A percentile compares a stretch with the other conserved stretches of the same genome.
phyloP scores from a whole-genome alignment of 1,140 invertebrate genomes.

The Bathynomus jamesi region DNA sequence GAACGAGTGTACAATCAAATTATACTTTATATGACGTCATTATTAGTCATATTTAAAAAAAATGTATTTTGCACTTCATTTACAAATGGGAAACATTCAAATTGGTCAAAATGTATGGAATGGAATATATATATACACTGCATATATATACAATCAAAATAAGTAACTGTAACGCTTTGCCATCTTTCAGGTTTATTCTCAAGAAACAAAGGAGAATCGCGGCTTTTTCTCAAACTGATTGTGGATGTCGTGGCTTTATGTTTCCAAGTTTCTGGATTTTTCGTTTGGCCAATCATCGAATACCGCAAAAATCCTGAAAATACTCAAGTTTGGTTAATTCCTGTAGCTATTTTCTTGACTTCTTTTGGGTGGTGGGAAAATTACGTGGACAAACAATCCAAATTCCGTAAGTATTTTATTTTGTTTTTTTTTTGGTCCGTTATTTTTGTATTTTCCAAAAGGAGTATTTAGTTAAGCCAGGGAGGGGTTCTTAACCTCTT shows the following conservation, averaged over 20 bases:
- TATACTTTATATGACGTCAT: no score
- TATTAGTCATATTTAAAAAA: no score
- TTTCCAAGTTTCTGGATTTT: conserved; percentile 77
- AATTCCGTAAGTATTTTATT: conserved; percentile 46
- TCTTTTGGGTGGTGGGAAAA: conserved; percentile 97
- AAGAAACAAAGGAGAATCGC: conserved; percentile 67
- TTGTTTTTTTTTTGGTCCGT: background rate
- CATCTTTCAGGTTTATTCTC: conserved; percentile 63
- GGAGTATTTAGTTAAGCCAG: no score
- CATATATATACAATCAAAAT: no score
- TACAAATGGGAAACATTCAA: no score
- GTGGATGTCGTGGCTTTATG: conserved; percentile 72
- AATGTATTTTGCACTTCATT: no score
- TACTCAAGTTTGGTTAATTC: conserved; percentile 64
- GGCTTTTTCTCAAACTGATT: conserved; percentile 66
- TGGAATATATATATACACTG: no score
- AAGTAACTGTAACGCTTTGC: no score
- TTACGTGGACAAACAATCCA: conserved; percentile 74
- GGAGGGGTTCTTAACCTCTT: no score
- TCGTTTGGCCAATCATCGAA: conserved; percentile 71
- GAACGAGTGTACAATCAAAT: no score
- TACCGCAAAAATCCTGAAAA: conserved; percentile 43
- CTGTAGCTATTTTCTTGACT: conserved; percentile 69
- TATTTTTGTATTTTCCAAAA: no score
- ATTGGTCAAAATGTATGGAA: no score